These are phyloP conservation scores for Stichodactyla helianthus DNA, from an alignment of 64 coral and sea anemone genomes.

Conservation along the genomic window DNA sequence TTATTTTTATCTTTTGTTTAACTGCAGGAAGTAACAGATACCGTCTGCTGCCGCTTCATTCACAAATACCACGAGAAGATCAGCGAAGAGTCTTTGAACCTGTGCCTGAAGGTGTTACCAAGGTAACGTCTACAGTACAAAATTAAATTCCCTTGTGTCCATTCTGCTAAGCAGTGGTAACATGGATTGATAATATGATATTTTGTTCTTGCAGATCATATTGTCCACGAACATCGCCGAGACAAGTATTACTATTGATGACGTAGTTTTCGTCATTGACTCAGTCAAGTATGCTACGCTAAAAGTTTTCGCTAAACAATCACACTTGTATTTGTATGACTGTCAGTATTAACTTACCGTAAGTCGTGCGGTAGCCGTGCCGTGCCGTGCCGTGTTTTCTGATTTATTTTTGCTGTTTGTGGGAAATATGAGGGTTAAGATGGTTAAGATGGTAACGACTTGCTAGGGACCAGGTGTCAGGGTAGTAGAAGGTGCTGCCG, in stretches of 20 bases:
- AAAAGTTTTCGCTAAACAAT: too few relatives aligned
- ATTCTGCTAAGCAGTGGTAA: background rate
- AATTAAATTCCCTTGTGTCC: background rate
- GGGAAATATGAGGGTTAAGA: too few relatives aligned
- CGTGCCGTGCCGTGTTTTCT: too few relatives aligned
- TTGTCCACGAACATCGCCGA: constrained; percentile 98
- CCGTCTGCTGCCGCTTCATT: constrained; percentile 94
- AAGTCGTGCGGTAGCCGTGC: too few relatives aligned
- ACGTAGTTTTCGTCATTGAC: constrained; percentile 99
- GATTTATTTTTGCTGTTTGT: too few relatives aligned
- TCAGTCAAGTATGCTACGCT: constrained; percentile 79
- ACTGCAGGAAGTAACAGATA: constrained; percentile 70
- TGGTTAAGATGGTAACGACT: too few relatives aligned
- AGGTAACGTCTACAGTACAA: constrained; percentile 34
- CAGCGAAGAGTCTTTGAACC: constrained; percentile 97
- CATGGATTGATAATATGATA: too few relatives aligned
- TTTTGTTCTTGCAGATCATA: constrained; percentile 71
- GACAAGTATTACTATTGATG: constrained; percentile 98
- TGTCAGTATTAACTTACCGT: too few relatives aligned
- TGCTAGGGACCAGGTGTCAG: too few relatives aligned
- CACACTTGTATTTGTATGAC: too few relatives aligned
- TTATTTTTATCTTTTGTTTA: background rate
- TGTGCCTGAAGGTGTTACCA: constrained; percentile 85
- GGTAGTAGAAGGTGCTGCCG: too few relatives aligned
- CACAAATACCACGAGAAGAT: constrained; percentile 95